phyloP scores from a whole-genome alignment of 2,113 vertebrate species.

The Agapornis roseicollis region DNA sequence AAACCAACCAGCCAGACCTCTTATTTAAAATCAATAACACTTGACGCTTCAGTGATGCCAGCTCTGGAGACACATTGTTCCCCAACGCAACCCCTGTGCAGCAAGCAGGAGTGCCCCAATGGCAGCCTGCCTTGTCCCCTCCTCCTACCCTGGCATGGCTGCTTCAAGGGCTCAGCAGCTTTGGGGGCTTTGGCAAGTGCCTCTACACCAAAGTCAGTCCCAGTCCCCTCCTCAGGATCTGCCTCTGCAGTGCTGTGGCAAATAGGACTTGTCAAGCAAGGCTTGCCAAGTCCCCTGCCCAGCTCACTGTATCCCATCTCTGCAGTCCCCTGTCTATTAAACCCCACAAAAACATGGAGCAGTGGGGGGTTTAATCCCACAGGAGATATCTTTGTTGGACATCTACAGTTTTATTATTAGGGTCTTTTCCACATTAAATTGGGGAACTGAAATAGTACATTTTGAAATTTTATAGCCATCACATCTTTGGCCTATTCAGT shows the following conservation, averaged over 20 bases:
- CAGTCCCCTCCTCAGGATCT: neutral
- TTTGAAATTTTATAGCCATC: neutral
- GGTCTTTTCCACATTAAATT: neutral
- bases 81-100: rapidly evolving
- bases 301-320: neutral
- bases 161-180: neutral
- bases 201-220: neutral
- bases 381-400: neutral
- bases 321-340: neutral
- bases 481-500: neutral
- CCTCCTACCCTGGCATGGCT: neutral
- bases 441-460: neutral
- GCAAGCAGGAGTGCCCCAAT: rapidly evolving
- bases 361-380: neutral
- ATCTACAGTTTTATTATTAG: neutral
- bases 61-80: neutral
- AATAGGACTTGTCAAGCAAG: neutral
- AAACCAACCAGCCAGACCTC: neutral
- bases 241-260: neutral
- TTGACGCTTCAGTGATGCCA: neutral
- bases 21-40: neutral
- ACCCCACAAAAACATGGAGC: neutral
- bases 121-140: neutral
- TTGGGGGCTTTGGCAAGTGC: neutral
- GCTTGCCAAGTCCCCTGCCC: neutral